A percentile compares a stretch with the other conserved stretches of the same genome.
Conservation (phyloP, 1,140 invertebrate species). For the Cyclina sinensis region DNA sequence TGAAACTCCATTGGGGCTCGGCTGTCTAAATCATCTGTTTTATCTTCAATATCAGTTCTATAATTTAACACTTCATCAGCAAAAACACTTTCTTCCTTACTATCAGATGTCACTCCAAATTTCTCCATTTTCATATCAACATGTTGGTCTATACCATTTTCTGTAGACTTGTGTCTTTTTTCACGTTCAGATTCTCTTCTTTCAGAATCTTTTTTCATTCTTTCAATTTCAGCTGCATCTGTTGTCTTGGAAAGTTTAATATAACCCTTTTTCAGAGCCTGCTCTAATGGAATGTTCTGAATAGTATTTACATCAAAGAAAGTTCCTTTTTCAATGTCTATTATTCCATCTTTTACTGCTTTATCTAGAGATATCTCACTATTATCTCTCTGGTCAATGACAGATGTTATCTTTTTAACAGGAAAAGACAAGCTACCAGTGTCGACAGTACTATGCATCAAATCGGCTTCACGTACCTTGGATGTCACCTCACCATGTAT, state of each 20-base stretch:
- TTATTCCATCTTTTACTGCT: conserved; percentile 90
- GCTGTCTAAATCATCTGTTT: conserved; percentile 13
- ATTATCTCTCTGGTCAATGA: conserved; percentile 92
- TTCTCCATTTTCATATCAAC: conserved; percentile 84
- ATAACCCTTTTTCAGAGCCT: conserved; percentile 80
- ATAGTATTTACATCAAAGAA: conserved; percentile 92
- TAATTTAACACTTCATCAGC: conserved; percentile 82
- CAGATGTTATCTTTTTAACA: conserved; percentile 89
- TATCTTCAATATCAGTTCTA: conserved; percentile 78
- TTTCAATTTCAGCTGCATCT: conserved; percentile 79
- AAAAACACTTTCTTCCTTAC: conserved; percentile 58
- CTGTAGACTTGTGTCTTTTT: conserved; percentile 53
- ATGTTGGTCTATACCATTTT: conserved; percentile 68
- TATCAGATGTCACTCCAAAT: conserved; percentile 70
- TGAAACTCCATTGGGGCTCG: conserved; percentile 42
- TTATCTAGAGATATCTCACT: conserved; percentile 91
- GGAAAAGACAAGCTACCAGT: conserved; percentile 77
- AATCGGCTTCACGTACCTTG: conserved; percentile 80
- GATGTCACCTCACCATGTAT: conserved; percentile 87
- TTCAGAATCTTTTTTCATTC: conserved; percentile 75
- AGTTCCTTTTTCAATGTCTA: conserved; percentile 94
- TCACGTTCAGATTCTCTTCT: conserved; percentile 61
- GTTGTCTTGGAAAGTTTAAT: conserved; percentile 82
- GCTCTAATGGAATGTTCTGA: conserved; percentile 87
- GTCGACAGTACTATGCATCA: conserved; percentile 79